Percentiles rank a stretch among this genome's conserved stretches.
Conservation (phyloP, 92 coral and sea anemone genomes). For the Epizoanthus illoricatus region DNA sequence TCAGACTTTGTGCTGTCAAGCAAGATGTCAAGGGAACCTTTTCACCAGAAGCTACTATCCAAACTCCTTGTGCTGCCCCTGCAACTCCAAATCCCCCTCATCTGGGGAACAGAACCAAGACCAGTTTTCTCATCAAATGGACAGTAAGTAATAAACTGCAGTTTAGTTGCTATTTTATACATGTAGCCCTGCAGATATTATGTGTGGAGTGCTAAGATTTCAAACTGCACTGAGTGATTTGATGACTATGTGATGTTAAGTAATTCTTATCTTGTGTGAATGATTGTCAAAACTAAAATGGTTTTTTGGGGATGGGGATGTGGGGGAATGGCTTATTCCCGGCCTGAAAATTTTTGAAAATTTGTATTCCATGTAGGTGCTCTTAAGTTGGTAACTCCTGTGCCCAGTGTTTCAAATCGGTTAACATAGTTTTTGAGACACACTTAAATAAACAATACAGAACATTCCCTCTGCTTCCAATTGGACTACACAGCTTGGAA, state of each 20-base stretch:
- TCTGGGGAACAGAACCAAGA: constrained; percentile 74
- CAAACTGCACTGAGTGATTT: no score
- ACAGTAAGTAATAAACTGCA: constrained; percentile 54
- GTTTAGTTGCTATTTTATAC: background rate
- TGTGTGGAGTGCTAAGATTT: no score
- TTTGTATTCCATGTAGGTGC: background rate
- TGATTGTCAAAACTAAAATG: no score
- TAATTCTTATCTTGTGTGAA: no score
- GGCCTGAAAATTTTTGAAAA: background rate
- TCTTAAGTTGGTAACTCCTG: no score
- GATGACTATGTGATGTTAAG: no score
- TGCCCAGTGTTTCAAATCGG: no score
- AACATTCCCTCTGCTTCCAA: no score
- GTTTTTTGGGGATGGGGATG: no score
- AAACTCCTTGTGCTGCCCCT: constrained; percentile 82
- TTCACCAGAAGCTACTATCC: constrained; percentile 83
- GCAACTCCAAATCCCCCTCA: constrained; percentile 77
- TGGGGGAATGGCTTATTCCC: background rate
- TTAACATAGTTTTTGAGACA: no score
- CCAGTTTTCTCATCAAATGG: constrained; percentile 84
- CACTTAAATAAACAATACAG: no score
- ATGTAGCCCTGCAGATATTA: background rate
- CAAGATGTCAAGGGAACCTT: constrained; percentile 71
- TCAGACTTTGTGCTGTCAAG: constrained; percentile 82
- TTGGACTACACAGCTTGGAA: no score